Percentiles rank a stretch among this genome's conserved stretches.
These are phyloP conservation scores for Seira musarum DNA, from an alignment of 2,888 invertebrate genomes.

Conservation along the genomic window DNA sequence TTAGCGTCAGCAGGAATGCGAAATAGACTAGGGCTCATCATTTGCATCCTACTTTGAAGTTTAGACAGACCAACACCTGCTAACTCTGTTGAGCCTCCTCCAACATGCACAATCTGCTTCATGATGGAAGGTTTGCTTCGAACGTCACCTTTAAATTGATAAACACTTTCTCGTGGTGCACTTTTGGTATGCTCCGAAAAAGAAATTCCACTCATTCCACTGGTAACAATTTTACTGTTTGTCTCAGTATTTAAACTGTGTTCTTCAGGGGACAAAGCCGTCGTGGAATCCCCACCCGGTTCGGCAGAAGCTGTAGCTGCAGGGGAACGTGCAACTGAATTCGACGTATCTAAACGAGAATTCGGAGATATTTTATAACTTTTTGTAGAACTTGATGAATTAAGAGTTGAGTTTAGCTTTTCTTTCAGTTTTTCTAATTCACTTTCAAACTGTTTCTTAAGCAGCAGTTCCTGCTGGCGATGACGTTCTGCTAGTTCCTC, in stretches of 20 bases:
- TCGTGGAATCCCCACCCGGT: neutral
- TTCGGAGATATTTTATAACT: slow-evolving; percentile 36
- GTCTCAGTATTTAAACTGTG: neutral
- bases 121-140: neutral
- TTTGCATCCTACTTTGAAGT: slow-evolving; percentile 63
- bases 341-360: slow-evolving; percentile 31
- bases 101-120: no score
- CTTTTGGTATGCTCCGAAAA: neutral
- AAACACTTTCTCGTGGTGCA: neutral
- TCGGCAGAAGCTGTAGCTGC: neutral
- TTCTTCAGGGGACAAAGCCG: slow-evolving; percentile 16
- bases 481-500: slow-evolving; percentile 78
- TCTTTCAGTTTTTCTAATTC: slow-evolving; percentile 76
- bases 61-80: slow-evolving; percentile 60
- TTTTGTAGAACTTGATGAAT: slow-evolving; percentile 24
- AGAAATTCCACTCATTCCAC: slow-evolving; percentile 30
- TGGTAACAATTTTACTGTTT: slow-evolving; percentile 6
- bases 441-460: slow-evolving; percentile 79
- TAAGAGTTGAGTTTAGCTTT: slow-evolving; percentile 31
- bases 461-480: slow-evolving; percentile 77
- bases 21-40: slow-evolving; percentile 59
- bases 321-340: slow-evolving; percentile 9
- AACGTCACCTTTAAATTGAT: slow-evolving; percentile 21
- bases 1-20: slow-evolving; percentile 57
- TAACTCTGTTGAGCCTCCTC: slow-evolving; percentile 22